phyloP scores from a whole-genome alignment of 1,140 invertebrate species.

The Armadillidium nasatum region DNA sequence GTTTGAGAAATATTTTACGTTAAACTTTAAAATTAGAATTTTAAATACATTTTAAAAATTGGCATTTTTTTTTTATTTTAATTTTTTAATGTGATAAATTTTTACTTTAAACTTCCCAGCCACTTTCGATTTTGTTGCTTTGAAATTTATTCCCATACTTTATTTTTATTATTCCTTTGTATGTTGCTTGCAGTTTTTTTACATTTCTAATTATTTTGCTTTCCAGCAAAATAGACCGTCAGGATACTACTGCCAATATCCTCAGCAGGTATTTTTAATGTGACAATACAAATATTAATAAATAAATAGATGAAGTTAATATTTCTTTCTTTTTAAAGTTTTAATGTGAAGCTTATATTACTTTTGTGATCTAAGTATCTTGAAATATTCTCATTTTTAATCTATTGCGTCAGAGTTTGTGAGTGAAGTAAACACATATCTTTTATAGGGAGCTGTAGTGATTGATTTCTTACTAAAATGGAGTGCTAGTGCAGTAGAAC shows the following conservation, averaged over 20 bases:
- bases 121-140: not conserved
- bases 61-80: too few species aligned
- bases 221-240: not conserved
- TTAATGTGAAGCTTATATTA: too few species aligned
- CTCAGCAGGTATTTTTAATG: not conserved
- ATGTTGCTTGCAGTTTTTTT: not conserved
- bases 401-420: not conserved
- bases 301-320: too few species aligned
- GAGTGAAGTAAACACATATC: not conserved
- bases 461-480: not conserved
- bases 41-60: too few species aligned
- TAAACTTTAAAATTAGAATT: too few species aligned
- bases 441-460: not conserved
- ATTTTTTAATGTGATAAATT: too few species aligned
- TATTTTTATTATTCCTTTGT: not conserved
- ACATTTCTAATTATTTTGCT: not conserved
- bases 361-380: too few species aligned
- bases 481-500: not conserved
- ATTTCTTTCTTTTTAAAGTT: too few species aligned
- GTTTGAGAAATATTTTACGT: too few species aligned
- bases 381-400: too few species aligned
- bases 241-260: not conserved
- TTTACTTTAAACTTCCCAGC: too few species aligned
- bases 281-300: too few species aligned
- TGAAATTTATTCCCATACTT: not conserved